Evolutionary conservation across 1,140 invertebrate genomes (phyloP).

Genomic region (Venturia canescens): DNA sequence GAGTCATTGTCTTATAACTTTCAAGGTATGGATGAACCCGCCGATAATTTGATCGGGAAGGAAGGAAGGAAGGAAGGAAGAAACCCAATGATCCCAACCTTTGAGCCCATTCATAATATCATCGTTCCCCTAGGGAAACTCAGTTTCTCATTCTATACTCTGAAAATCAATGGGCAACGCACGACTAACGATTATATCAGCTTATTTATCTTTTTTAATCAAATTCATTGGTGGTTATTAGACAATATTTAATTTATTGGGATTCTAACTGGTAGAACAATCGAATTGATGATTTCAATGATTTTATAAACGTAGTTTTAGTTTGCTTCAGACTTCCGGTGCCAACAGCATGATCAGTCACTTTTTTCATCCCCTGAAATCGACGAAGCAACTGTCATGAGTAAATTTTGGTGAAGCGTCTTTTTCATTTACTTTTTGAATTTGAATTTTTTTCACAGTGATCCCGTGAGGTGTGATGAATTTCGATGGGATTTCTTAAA

Average conservation of each 20-base stretch:
- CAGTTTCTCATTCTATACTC: neutral
- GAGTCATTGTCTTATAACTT: neutral
- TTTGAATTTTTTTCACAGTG: neutral
- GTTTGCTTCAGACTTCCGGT: no score
- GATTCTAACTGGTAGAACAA: no score
- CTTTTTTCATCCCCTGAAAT: no score
- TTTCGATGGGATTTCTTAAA: no score
- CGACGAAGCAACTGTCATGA: no score
- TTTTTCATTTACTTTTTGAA: neutral
- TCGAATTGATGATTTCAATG: no score
- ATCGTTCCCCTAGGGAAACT: neutral
- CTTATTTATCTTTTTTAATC: neutral
- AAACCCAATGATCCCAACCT: neutral
- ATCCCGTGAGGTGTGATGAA: neutral
- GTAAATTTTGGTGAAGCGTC: no score
- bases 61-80: slow-evolving; percentile 28
- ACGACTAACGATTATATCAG: neutral
- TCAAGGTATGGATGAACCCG: neutral
- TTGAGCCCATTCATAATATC: neutral
- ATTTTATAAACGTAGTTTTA: no score
- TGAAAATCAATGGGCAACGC: neutral
- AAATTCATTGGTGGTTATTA: neutral
- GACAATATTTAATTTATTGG: no score
- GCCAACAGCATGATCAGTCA: no score
- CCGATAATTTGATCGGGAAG: slow-evolving; percentile 22